Evolutionary conservation across 2,113 vertebrate species (phyloP), one percentile per base, ranked within the genome.

Genomic region (Tragelaphus buxtoni): DNA sequence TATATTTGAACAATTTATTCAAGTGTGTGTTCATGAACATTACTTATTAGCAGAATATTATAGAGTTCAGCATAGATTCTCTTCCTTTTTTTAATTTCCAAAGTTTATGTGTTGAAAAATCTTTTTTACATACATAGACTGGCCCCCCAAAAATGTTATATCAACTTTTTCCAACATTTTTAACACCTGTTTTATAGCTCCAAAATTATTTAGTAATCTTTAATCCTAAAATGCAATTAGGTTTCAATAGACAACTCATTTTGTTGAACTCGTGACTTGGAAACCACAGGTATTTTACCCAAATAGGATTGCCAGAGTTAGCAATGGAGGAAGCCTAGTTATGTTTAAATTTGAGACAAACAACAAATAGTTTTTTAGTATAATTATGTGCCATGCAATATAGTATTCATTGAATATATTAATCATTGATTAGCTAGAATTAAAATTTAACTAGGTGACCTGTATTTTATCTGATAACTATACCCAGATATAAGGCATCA

Each of bases 301-400:
- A 83, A 42, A n/a, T 39, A 74, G 32, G 4, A 51, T 61, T 60
- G 49, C 49, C 39, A 87, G 28, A 76, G n/a, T 65, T 82, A 93
- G 39, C 47, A 93, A 87, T 32, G 77, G 22, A 91, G 22, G 16
- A 51, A 13, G 17, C 39, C 9, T 35, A 61, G 4, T 90, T 79
- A 92, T 56, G 92, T 88, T 84, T 94, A 60, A 80, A 86, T 22
- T 85, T 74, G 72, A 93, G 8, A 81, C 45, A 94, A 94, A 93
- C 26, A 90, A 63, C 13, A 58, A 72, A 60, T 69, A 28, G 4
- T 28, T 65, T 85, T 39, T 84, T 42, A 63, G 32, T 51, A 18
- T 69, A 89, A 69, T 12, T 85, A 49, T 56, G 35, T 83, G 18
- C 51, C 42, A 60, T 92, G 17, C 42, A 95, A 53, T 79, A 83